phyloP scores from a whole-genome alignment of 2,797 vertebrate genomes.

The Rhadinocentrus ornatus region DNA sequence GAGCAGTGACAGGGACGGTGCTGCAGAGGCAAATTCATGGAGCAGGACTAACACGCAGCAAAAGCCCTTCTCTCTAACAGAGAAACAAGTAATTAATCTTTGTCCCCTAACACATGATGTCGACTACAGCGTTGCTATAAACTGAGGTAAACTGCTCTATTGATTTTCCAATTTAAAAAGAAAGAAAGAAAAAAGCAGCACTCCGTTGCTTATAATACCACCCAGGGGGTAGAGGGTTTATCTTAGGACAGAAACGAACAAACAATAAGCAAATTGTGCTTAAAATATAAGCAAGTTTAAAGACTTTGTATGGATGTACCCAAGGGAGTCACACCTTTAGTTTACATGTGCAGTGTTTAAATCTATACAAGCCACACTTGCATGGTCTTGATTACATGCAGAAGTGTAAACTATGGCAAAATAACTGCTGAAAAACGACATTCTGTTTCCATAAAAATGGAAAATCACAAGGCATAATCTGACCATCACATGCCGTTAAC shows the following conservation, averaged over 20 bases:
- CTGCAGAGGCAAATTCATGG: conserved; percentile 49
- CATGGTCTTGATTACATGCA: not conserved
- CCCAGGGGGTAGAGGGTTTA: conserved; percentile 16
- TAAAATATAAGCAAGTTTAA: not conserved
- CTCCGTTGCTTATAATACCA: conserved; percentile 19
- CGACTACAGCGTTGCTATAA: conserved; percentile 48
- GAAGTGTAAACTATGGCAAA: not conserved
- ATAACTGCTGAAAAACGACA: conserved; percentile 13
- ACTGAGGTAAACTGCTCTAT: conserved; percentile 50
- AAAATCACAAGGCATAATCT: conserved; percentile 43
- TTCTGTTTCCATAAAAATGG: conserved; percentile 52
- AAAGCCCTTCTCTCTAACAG: conserved; percentile 28
- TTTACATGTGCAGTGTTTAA: not conserved
- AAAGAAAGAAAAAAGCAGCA: not conserved
- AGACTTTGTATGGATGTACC: not conserved
- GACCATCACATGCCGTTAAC: conserved; percentile 52
- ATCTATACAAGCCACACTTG: not conserved
- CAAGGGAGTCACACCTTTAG: not conserved
- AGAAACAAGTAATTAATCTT: conserved; percentile 62
- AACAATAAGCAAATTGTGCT: conserved; percentile 12
- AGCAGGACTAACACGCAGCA: conserved; percentile 33
- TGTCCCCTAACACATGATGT: conserved; percentile 61
- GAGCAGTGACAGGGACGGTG: conserved; percentile 33
- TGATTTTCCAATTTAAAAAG: conserved; percentile 50
- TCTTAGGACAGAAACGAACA: conserved; percentile 23